Conservation (phyloP, 2,797 vertebrate species). For the Chromis chromis region DNA sequence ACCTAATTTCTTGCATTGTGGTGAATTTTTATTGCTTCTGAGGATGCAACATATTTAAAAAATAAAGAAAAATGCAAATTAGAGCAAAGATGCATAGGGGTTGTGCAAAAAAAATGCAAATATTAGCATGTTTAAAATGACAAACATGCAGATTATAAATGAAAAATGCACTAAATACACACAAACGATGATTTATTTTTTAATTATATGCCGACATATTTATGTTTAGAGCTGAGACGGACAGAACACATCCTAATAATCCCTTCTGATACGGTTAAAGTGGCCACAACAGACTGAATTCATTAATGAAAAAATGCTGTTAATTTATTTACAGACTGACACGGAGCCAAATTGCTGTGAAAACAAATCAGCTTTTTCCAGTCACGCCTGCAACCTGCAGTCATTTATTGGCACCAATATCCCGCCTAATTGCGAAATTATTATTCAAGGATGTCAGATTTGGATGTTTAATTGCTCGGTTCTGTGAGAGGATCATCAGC, state of each 20-base stretch:
- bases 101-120: too few species aligned
- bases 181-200: too few species aligned
- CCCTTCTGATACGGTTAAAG: background rate
- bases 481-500: background rate
- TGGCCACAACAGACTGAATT: background rate
- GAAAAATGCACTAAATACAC: too few species aligned
- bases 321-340: slow-evolving; percentile 8
- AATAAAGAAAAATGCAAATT: too few species aligned
- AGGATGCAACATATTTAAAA: too few species aligned
- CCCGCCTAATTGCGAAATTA: background rate
- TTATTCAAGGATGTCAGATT: slow-evolving; percentile 6
- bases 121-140: too few species aligned
- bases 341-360: slow-evolving; percentile 15
- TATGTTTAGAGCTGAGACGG: background rate
- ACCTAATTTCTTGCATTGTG: too few species aligned
- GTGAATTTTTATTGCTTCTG: too few species aligned
- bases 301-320: background rate
- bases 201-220: too few species aligned
- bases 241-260: background rate
- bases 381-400: background rate
- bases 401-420: slow-evolving; percentile 1
- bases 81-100: too few species aligned
- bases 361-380: slow-evolving; percentile 28
- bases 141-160: too few species aligned
- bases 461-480: background rate